These are phyloP conservation scores for Lasius platythorax DNA, from an alignment of 2,888 invertebrate genomes.

Conservation along the genomic window DNA sequence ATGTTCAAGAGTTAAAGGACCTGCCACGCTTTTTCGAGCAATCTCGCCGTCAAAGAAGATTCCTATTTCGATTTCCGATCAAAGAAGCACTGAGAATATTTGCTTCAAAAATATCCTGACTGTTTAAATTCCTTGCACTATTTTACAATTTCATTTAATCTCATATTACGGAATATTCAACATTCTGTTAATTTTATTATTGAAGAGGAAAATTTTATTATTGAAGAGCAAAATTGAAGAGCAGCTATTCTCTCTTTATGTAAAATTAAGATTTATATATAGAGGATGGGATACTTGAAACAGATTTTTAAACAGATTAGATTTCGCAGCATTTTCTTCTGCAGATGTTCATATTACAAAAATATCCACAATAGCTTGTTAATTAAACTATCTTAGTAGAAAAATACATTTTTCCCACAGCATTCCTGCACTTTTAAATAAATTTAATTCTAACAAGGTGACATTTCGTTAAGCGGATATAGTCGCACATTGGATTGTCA, in stretches of 20 bases:
- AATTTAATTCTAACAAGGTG: neutral
- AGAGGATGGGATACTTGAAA: neutral
- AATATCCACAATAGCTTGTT: neutral
- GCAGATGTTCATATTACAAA: neutral
- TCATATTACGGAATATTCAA: neutral
- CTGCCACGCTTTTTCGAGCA: conserved; percentile 49
- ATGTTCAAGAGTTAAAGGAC: conserved; percentile 58
- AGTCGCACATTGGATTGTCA: neutral
- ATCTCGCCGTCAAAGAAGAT: conserved; percentile 51
- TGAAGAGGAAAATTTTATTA: neutral
- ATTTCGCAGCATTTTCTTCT: neutral
- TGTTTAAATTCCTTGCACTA: conserved; percentile 25
- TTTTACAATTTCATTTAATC: neutral
- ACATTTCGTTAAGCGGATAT: neutral
- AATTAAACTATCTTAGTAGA: neutral
- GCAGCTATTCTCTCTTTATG: neutral
- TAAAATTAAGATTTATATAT: neutral
- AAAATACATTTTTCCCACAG: neutral
- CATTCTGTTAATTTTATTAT: neutral
- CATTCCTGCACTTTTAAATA: neutral
- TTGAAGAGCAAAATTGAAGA: no score
- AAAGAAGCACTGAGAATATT: conserved; percentile 47
- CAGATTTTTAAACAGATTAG: neutral
- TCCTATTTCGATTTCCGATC: conserved; percentile 41
- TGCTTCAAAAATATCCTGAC: conserved; percentile 54